Conservation (phyloP, 2,888 invertebrate genomes). For the Polydrusus tereticollis region DNA sequence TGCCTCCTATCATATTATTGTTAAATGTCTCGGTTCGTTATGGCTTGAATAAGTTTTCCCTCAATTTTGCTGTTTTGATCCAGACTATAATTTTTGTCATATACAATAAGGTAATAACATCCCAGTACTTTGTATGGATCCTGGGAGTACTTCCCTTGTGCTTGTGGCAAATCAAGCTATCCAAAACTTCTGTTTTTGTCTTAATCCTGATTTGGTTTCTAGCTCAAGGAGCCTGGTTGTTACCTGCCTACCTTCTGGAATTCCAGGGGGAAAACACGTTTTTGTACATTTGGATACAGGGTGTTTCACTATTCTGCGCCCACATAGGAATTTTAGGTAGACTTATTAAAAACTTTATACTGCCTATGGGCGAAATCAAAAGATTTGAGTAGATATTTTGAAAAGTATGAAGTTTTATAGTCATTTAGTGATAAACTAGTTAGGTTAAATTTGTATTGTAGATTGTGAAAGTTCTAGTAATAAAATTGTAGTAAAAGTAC, state of each 20-base stretch:
- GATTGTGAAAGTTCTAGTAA: constrained; percentile 8
- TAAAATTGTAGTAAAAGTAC: constrained; percentile 4
- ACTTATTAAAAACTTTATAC: constrained; percentile 62
- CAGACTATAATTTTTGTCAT: constrained; percentile 90
- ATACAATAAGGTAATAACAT: constrained; percentile 96
- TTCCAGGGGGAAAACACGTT: constrained; percentile 89
- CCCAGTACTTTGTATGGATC: constrained; percentile 98
- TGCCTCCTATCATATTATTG: constrained; percentile 80
- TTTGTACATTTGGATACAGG: constrained; percentile 85
- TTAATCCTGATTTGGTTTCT: constrained; percentile 74
- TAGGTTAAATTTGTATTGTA: neutral
- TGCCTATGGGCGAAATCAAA: constrained; percentile 45
- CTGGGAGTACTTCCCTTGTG: constrained; percentile 88
- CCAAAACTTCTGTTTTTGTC: constrained; percentile 68
- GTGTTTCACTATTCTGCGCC: constrained; percentile 85
- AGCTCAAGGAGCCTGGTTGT: constrained; percentile 89
- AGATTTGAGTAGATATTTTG: constrained; percentile 4
- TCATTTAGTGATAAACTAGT: neutral
- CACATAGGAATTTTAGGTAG: constrained; percentile 75
- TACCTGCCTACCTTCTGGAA: constrained; percentile 92
- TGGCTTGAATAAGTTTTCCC: constrained; percentile 75
- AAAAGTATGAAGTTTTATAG: neutral
- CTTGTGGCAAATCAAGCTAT: constrained; percentile 77
- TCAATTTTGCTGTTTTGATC: constrained; percentile 87
- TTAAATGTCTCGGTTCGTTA: constrained; percentile 77